Base-by-base conservation (phyloP, 2,888 invertebrate species). In the Hypomecis atomaria region DNA sequence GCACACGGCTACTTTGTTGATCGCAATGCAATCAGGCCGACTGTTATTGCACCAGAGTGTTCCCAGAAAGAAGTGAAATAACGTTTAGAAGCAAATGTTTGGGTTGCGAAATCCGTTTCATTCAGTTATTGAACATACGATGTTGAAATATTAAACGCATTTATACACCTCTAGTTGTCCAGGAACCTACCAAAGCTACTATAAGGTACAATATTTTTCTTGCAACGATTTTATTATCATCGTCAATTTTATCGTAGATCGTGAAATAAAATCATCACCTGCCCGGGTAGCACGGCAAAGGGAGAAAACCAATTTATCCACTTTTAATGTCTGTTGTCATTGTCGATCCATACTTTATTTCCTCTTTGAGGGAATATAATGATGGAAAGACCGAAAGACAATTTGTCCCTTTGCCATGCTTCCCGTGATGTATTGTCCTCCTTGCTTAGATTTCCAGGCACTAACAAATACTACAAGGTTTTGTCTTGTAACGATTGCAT, bases 11-110 rank as follows among this genome's bases (percentile, higher is more conserved):
- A 61, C 63, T 52, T 57, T 65, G 65, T 65, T 11, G 23, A 37
- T 37, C 45, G 53, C 8, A 23, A 53, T 37, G 59, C 59, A 70
- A 71, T 67, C 65, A 53, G 69, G 72, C 37, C 70, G 59, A 66
- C 57, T 70, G 67, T 69, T 70, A 64, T 70, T 66, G 52, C 66
- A 65, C 47, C 47, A 56, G 13, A 65, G 42, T 58, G 55, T 66
- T 60, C 59, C 48, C 37, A 60, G 66, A 66, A 63, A 66, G 66
- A 65, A 63, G 60, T 57, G 40, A 59, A 60, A 56, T 53, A 56
- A 37, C 34, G 23, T 50, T 57, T 54, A 48, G 38, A 47, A 37
- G 45, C 44, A 42, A 62, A 62, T 66, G 50, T 66, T 66, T 62
- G 11, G 49, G 7, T 66, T 62, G 61, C 38, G 54, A 61, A 55